Evolutionary conservation across 2,888 invertebrate species (phyloP).

Genomic region (Yponomeuta malinellus): DNA sequence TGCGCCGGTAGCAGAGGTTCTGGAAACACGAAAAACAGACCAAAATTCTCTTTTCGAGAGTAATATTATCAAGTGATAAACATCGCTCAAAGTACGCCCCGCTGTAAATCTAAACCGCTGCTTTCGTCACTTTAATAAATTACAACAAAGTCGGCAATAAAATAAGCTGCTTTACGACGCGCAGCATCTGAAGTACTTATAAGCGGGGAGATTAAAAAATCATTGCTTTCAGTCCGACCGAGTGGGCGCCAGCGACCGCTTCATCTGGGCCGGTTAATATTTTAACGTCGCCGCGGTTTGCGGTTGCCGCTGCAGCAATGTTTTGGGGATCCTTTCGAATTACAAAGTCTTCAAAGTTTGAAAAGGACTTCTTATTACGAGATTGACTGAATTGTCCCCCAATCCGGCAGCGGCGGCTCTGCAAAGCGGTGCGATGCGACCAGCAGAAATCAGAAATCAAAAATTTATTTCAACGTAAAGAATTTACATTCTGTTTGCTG

Average conservation of each 20-base stretch:
- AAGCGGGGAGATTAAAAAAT: slow-evolving; percentile 39
- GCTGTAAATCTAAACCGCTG: not conserved
- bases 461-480: too few relatives aligned
- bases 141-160: slow-evolving; percentile 1
- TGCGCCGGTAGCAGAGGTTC: too few relatives aligned
- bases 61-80: not conserved
- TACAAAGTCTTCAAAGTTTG: too few relatives aligned
- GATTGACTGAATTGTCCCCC: too few relatives aligned
- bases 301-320: not conserved
- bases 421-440: too few relatives aligned
- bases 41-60: not conserved
- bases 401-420: too few relatives aligned
- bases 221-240: slow-evolving; percentile 31
- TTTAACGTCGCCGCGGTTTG: not conserved
- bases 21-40: not conserved
- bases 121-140: slow-evolving; percentile 3
- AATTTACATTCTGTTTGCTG: too few relatives aligned
- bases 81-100: not conserved
- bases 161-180: slow-evolving; percentile 4
- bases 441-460: too few relatives aligned
- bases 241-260: slow-evolving; percentile 22
- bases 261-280: slow-evolving; percentile 16
- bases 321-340: too few relatives aligned
- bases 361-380: too few relatives aligned
- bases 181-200: slow-evolving; percentile 19